Evolutionary conservation across 2,888 invertebrate species (phyloP).

Genomic region (Nysson spinosus): DNA sequence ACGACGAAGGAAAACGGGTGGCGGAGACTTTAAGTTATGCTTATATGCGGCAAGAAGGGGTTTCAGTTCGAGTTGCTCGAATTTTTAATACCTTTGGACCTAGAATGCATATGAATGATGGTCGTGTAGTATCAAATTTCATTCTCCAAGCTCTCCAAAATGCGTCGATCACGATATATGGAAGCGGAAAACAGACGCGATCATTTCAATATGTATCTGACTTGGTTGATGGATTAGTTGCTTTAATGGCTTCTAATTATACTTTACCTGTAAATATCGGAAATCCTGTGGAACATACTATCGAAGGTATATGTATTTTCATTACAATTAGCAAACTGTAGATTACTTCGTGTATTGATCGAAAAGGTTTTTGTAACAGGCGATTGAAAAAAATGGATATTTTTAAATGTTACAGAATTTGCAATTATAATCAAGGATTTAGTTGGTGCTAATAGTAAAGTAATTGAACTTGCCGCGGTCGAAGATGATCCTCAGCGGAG

Average conservation of each 20-base stretch:
- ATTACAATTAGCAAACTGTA: no score
- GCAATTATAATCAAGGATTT: slow-evolving; percentile 90
- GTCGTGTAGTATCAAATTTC: slow-evolving; percentile 98
- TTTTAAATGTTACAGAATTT: slow-evolving; percentile 83
- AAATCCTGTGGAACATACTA: slow-evolving; percentile 98
- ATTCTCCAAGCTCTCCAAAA: slow-evolving; percentile 97
- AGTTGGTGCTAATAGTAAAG: slow-evolving; percentile 91
- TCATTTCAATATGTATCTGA: slow-evolving; percentile 99
- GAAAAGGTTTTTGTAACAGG: no score
- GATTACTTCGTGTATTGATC: no score
- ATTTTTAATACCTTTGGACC: slow-evolving; percentile 99
- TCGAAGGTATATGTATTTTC: slow-evolving; percentile 82
- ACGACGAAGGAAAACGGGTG: slow-evolving; percentile 99
- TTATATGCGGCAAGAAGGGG: slow-evolving; percentile 97
- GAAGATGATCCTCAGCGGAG: slow-evolving; percentile 98
- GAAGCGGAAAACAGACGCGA: slow-evolving; percentile 92
- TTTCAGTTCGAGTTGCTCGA: slow-evolving; percentile 95
- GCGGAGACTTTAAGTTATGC: slow-evolving; percentile 97
- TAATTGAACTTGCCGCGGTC: slow-evolving; percentile 90
- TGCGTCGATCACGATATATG: slow-evolving; percentile 94
- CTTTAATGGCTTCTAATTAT: slow-evolving; percentile 96
- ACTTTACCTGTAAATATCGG: slow-evolving; percentile 96
- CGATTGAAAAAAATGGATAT: background rate
- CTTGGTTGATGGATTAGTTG: slow-evolving; percentile 94
- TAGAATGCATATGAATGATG: slow-evolving; percentile 99